Evolutionary conservation across 2,888 invertebrate species (phyloP).

Genomic region (Julus scandinavius): DNA sequence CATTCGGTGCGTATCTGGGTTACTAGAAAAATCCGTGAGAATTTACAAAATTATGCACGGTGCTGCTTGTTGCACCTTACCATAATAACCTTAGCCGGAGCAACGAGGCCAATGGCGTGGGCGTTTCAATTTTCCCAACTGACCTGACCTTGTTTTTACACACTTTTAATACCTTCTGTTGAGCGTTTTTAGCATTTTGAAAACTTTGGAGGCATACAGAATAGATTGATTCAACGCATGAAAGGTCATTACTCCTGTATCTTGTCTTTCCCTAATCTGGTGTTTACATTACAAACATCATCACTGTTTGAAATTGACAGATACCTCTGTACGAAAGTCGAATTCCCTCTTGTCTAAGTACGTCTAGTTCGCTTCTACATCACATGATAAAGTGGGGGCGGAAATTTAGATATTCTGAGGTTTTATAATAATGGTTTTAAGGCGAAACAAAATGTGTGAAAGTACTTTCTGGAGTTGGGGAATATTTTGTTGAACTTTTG

Average conservation of each 20-base stretch:
- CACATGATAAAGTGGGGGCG: not conserved
- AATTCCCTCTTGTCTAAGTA: not conserved
- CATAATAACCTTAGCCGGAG: not conserved
- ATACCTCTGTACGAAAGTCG: not conserved
- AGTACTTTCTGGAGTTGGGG: not conserved
- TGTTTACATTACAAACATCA: not conserved
- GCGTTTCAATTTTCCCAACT: not conserved
- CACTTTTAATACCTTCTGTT: not conserved
- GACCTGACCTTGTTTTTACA: conserved; percentile 15
- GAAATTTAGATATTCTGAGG: not conserved
- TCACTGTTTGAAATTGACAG: not conserved
- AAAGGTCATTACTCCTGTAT: not conserved
- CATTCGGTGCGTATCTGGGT: not conserved
- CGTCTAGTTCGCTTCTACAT: not conserved
- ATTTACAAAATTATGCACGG: not conserved
- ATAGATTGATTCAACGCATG: not conserved
- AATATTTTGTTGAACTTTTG: not conserved
- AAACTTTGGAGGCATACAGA: not conserved
- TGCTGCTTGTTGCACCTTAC: not conserved
- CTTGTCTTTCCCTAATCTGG: not conserved
- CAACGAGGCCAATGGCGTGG: conserved; percentile 4
- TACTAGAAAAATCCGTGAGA: conserved; percentile 6
- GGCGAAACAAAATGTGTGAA: not conserved
- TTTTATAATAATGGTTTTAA: not conserved
- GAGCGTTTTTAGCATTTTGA: not conserved